Percentiles rank a stretch among this genome's conserved stretches.
phyloP scores from a whole-genome alignment of 2,113 vertebrate genomes.

The Octodon degus region DNA sequence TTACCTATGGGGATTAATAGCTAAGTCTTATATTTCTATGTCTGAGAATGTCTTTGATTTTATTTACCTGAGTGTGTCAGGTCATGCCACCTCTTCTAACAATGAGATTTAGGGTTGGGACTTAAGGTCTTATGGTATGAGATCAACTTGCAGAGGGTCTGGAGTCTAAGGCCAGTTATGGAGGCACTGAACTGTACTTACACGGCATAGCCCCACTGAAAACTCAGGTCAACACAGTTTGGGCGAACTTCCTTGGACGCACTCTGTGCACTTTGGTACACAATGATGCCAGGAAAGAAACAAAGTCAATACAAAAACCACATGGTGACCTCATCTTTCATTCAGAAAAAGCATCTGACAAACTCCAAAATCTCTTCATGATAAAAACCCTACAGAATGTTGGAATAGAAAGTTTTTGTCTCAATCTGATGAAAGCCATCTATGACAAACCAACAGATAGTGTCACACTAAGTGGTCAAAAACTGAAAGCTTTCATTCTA shows the following conservation, averaged over 20 bases:
- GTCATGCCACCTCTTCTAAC: not conserved
- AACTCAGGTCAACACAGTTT: not conserved
- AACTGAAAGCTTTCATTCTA: no score
- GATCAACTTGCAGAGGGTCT: not conserved
- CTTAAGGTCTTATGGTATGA: not conserved
- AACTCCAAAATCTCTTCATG: no score
- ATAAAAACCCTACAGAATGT: no score
- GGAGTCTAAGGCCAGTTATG: not conserved
- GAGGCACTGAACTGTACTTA: not conserved
- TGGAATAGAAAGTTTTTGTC: no score
- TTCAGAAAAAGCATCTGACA: no score
- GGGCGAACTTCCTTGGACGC: not conserved
- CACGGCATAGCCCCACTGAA: not conserved
- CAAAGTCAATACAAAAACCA: not conserved
- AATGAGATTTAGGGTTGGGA: not conserved
- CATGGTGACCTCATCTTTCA: not conserved
- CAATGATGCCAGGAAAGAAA: not conserved
- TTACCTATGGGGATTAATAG: not conserved
- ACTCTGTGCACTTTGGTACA: not conserved
- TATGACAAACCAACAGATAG: no score
- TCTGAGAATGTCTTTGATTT: not conserved
- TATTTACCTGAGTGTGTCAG: not conserved
- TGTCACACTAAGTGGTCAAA: no score
- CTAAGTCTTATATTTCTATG: not conserved
- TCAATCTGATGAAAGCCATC: no score